phyloP scores from a whole-genome alignment of 2,888 invertebrate genomes.

The Pristionchus arcanus region DNA sequence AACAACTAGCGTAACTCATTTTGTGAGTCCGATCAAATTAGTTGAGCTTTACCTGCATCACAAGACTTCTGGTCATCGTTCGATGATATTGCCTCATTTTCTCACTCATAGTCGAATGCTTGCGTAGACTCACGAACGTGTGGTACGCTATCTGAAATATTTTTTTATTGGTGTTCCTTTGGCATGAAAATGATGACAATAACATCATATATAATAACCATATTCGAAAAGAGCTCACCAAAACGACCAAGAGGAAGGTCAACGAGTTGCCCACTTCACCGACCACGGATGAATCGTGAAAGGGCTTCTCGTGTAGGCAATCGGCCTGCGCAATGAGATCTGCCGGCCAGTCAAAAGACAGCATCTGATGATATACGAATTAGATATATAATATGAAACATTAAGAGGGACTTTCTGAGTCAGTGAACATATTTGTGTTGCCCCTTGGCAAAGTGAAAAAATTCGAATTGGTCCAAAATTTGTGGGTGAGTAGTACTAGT shows the following conservation, averaged over 20 bases:
- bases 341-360: not conserved
- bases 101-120: not conserved
- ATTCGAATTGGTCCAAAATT: too few species aligned
- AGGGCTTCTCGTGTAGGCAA: not conserved
- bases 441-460: too few species aligned
- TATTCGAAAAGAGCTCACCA: not conserved
- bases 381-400: too few species aligned
- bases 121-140: not conserved
- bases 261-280: not conserved
- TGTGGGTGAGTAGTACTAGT: too few species aligned
- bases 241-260: not conserved
- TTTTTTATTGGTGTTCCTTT: too few species aligned
- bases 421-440: too few species aligned
- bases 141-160: not conserved
- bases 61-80: not conserved
- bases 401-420: too few species aligned
- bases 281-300: not conserved
- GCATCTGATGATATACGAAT: not conserved
- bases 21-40: not conserved
- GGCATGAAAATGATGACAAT: too few species aligned
- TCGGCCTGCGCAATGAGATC: not conserved
- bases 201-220: too few species aligned
- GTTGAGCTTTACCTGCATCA: not conserved
- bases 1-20: not conserved
- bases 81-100: not conserved